phyloP scores from a whole-genome alignment of 2,113 vertebrate species.

The Salvelinus sp. region DNA sequence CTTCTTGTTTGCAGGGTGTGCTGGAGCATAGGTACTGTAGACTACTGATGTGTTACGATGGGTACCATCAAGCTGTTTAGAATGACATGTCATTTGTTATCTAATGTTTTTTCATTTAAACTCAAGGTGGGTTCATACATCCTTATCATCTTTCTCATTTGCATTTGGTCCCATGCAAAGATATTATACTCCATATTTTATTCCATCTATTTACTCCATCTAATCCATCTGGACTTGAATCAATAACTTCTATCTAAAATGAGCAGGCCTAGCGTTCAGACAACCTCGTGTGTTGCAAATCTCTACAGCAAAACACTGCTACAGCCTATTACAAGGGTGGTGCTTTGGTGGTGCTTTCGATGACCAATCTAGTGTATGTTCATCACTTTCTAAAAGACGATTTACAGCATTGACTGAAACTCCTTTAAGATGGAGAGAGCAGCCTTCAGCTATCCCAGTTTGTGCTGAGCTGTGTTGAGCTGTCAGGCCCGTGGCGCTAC shows the following conservation, averaged over 20 bases:
- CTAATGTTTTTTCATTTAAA: constrained; percentile 48
- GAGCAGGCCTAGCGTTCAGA: neutral
- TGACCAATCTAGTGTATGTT: neutral
- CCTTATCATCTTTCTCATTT: constrained; percentile 31
- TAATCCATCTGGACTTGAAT: neutral
- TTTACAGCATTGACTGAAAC: constrained; percentile 1
- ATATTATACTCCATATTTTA: neutral
- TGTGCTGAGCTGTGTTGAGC: constrained; percentile 27
- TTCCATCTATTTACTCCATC: neutral
- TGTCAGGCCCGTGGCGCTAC: constrained; percentile 17
- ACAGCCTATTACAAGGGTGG: neutral
- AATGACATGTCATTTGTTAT: constrained; percentile 70
- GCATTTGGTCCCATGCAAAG: neutral
- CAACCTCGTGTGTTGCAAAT: neutral
- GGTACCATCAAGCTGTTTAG: constrained; percentile 50
- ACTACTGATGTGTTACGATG: constrained; percentile 51
- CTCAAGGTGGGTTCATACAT: constrained; percentile 23
- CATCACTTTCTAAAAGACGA: neutral
- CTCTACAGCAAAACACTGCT: neutral
- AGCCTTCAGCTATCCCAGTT: constrained; percentile 19
- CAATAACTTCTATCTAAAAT: neutral
- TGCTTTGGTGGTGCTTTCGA: neutral
- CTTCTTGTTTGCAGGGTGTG: neutral
- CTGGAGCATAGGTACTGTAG: neutral
- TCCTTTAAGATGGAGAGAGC: constrained; percentile 7